These are phyloP conservation scores for Vespertilio murinus DNA, from an alignment of 2,797 vertebrate species.

Conservation along the genomic window DNA sequence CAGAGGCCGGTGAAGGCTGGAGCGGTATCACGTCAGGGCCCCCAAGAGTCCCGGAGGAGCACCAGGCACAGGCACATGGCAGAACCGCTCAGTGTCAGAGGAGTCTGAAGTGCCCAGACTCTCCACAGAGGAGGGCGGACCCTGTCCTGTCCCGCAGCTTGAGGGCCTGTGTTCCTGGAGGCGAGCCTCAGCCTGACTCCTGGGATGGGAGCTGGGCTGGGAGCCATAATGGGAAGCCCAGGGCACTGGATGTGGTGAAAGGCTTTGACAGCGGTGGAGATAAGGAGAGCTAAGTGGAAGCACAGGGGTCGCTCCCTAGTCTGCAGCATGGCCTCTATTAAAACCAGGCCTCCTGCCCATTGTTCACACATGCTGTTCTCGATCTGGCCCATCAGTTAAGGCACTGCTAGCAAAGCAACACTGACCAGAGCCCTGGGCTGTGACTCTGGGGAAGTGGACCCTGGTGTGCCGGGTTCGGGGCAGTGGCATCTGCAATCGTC, in stretches of 20 bases:
- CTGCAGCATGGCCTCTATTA: not conserved
- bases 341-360: conserved; percentile 32
- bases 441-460: not conserved
- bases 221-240: conserved; percentile 14
- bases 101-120: not conserved
- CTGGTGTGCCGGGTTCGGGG: not conserved
- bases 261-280: not conserved
- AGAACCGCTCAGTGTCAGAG: not conserved
- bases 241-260: conserved; percentile 32
- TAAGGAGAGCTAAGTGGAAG: not conserved
- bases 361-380: not conserved
- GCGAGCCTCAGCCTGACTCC: not conserved
- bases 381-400: conserved; percentile 36
- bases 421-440: too few relatives aligned
- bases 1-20: not conserved
- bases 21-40: fast-evolving
- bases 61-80: fast-evolving
- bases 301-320: fast-evolving
- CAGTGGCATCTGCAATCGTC: not conserved
- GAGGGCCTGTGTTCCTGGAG: not conserved
- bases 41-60: not conserved
- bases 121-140: not conserved
- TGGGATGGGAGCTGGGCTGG: not conserved
- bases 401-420: conserved; percentile 35
- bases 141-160: not conserved